A percentile compares a stretch with the other conserved stretches of the same genome.
These are phyloP conservation scores for Drosophila pseudotalamancana DNA, from an alignment of 2,888 invertebrate genomes.

Conservation along the genomic window DNA sequence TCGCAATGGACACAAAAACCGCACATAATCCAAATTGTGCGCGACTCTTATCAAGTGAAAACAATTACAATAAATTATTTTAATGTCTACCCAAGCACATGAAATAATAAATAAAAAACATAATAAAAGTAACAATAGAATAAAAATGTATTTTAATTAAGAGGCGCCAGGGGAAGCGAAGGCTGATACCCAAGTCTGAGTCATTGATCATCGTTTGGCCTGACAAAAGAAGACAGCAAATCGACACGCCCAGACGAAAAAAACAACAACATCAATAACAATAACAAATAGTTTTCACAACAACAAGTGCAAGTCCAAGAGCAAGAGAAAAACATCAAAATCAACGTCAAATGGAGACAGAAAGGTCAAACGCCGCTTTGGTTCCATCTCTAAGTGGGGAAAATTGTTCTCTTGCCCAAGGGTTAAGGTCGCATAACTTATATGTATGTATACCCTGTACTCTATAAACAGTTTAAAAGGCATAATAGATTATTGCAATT, in stretches of 20 bases:
- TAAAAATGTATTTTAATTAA: conserved; percentile 48
- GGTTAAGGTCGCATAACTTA: conserved; percentile 26
- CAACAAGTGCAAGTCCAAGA: conserved; percentile 8
- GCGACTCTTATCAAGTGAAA: conserved; percentile 37
- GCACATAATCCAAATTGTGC: conserved; percentile 13
- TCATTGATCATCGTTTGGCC: conserved; percentile 64
- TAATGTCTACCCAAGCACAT: conserved; percentile 50
- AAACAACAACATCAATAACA: not conserved
- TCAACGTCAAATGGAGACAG: conserved; percentile 19
- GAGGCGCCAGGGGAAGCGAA: not conserved
- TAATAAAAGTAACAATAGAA: conserved; percentile 17
- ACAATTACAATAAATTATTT: conserved; percentile 60
- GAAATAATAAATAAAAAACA: conserved; percentile 8
- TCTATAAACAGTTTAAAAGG: not conserved
- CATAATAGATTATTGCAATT: not conserved
- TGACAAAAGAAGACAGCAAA: conserved; percentile 24
- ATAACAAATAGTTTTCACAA: not conserved
- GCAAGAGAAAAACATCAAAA: conserved; percentile 27
- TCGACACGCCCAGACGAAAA: conserved; percentile 26
- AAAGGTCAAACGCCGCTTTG: conserved; percentile 31
- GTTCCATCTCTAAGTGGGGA: conserved; percentile 8
- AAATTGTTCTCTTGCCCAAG: conserved; percentile 11
- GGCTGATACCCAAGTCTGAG: conserved; percentile 22
- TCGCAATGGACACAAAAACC: conserved; percentile 17
- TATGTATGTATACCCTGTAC: conserved; percentile 8